A percentile compares a stretch with the other conserved stretches of the same genome.
phyloP scores from a whole-genome alignment of 2,113 vertebrate species.

The Phyllopteryx taeniolatus region DNA sequence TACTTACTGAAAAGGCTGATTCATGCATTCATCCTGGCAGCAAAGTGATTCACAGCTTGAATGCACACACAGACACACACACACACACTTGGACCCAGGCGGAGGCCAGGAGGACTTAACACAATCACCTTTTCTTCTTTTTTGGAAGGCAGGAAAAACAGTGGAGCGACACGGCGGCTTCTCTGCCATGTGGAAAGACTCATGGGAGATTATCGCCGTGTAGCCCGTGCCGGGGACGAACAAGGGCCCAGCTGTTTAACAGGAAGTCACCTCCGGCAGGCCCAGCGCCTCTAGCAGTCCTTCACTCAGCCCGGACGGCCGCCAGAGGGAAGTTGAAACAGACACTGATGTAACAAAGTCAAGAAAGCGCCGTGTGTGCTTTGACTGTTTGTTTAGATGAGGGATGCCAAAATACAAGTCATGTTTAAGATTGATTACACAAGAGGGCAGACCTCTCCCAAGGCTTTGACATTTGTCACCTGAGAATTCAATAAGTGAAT shows the following conservation, averaged over 20 bases:
- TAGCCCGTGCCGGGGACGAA: conserved; percentile 47
- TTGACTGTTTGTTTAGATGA: conserved; percentile 30
- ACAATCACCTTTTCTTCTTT: conserved; percentile 76
- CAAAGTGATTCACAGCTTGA: conserved; percentile 52
- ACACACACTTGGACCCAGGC: conserved; percentile 58
- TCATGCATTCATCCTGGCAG: conserved; percentile 63
- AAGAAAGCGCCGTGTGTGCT: conserved; percentile 68
- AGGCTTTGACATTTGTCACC: background rate
- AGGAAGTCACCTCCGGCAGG: conserved; percentile 71
- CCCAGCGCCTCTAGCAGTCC: conserved; percentile 51
- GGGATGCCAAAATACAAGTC: conserved; percentile 3
- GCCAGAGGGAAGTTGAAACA: conserved; percentile 52
- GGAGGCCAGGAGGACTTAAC: conserved; percentile 50
- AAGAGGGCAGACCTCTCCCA: background rate
- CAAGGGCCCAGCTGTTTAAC: conserved; percentile 71
- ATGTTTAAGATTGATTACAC: conserved; percentile 4
- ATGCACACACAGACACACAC: conserved; percentile 39
- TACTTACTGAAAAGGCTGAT: conserved; percentile 67
- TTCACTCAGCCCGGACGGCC: conserved; percentile 27
- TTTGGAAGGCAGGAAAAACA: conserved; percentile 67
- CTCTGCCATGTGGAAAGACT: conserved; percentile 70
- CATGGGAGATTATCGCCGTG: conserved; percentile 63
- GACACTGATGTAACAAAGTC: conserved; percentile 58
- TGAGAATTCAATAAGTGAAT: background rate
- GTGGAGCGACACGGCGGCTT: conserved; percentile 62